Evolutionary conservation across 2,888 invertebrate species (phyloP).

Genomic region (Pammene aurita): DNA sequence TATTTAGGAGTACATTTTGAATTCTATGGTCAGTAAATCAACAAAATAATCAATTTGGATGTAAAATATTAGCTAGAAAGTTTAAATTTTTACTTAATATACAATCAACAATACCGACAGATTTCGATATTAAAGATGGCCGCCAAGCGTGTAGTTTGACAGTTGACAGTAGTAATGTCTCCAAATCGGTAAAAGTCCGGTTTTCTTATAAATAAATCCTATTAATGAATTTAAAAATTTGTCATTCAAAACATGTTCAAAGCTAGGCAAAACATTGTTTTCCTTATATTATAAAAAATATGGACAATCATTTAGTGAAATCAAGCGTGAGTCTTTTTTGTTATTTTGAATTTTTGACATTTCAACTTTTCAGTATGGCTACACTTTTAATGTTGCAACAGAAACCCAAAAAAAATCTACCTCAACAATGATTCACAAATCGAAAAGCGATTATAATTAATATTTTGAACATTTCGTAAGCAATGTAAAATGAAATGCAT

Average conservation of each 20-base stretch:
- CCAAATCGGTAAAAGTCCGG: conserved; percentile 12
- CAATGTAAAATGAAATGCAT: no score
- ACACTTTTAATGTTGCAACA: conserved; percentile 7
- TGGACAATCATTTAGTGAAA: no score
- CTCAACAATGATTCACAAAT: no score
- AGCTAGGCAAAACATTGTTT: no score
- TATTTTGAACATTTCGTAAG: no score
- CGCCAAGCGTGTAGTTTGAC: conserved; percentile 45
- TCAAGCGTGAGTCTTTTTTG: no score
- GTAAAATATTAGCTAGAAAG: conserved; percentile 7
- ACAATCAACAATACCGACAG: conserved; percentile 43
- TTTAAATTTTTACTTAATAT: conserved; percentile 23
- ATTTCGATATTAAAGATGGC: conserved; percentile 44
- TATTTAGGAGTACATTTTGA: conserved; percentile 25
- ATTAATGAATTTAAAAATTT: neutral
- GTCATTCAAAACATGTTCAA: no score
- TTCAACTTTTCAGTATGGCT: neutral
- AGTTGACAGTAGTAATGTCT: conserved; percentile 34
- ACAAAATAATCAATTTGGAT: conserved; percentile 10
- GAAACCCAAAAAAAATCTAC: neutral
- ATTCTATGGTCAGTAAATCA: neutral
- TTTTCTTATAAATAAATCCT: neutral
- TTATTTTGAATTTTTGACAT: no score
- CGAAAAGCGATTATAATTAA: no score
- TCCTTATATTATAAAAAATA: no score